phyloP scores from a whole-genome alignment of 2,797 vertebrate genomes.

The Limnodromus scolopaceus region DNA sequence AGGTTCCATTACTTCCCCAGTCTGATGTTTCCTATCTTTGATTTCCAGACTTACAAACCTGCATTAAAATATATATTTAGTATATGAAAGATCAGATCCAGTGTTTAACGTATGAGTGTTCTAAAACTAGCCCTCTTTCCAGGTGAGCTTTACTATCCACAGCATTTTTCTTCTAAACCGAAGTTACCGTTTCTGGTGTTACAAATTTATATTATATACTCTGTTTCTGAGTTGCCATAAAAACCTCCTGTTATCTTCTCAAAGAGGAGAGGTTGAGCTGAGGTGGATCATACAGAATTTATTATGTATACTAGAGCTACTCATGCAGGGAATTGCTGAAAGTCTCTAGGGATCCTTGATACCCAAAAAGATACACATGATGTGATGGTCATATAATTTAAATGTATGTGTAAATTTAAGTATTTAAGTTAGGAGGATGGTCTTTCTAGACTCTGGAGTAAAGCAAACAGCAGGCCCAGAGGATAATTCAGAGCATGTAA shows the following conservation, averaged over 20 bases:
- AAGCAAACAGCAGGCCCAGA: background rate
- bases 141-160: background rate
- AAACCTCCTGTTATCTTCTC: background rate
- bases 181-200: background rate
- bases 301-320: background rate
- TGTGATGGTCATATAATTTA: background rate
- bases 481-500: background rate
- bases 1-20: background rate
- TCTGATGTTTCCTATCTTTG: background rate
- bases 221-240: background rate
- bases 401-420: background rate
- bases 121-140: background rate
- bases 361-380: accelerated
- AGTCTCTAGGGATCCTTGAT: background rate
- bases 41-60: background rate
- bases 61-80: background rate
- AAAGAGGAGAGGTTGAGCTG: background rate
- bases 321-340: background rate
- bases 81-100: background rate
- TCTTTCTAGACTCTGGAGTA: background rate
- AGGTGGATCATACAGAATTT: background rate
- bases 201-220: background rate
- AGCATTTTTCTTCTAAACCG: background rate
- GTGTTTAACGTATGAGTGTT: background rate
- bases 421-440: background rate